These are phyloP conservation scores for Helicoverpa armigera DNA, from an alignment of 1,140 invertebrate species.

Conservation along the genomic window DNA sequence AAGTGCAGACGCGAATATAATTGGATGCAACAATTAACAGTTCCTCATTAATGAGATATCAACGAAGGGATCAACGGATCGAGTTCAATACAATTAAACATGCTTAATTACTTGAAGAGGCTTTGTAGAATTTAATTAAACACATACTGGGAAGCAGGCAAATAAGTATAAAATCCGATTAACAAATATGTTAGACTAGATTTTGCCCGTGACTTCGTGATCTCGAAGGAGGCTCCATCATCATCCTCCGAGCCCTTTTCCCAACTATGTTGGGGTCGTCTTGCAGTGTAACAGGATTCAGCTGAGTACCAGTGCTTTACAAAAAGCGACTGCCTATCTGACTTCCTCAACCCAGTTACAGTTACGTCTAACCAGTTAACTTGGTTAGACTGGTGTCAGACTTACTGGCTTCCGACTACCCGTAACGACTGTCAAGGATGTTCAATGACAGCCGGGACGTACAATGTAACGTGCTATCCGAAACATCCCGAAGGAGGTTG, in stretches of 20 bases:
- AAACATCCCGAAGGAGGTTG: background rate
- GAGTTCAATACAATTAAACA: background rate
- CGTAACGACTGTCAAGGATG: background rate
- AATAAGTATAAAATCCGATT: background rate
- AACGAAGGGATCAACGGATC: background rate
- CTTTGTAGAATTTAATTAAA: background rate
- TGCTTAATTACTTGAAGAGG: background rate
- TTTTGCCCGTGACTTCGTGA: background rate
- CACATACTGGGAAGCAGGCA: background rate
- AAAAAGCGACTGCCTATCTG: too few species aligned
- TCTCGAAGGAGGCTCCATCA: background rate
- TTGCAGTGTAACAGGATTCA: too few species aligned
- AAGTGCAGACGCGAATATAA: background rate
- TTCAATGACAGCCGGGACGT: background rate
- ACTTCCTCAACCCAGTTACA: too few species aligned
- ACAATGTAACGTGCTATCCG: background rate
- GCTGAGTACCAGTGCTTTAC: too few species aligned
- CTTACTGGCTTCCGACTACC: background rate
- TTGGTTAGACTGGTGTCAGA: too few species aligned
- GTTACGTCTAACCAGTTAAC: too few species aligned
- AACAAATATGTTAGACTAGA: background rate
- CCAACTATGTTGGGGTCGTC: too few species aligned
- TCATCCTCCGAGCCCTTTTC: too few species aligned
- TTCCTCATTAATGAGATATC: background rate
- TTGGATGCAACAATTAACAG: background rate